phyloP scores from a whole-genome alignment of 2,888 invertebrate species.

The Heteropelma amictum region DNA sequence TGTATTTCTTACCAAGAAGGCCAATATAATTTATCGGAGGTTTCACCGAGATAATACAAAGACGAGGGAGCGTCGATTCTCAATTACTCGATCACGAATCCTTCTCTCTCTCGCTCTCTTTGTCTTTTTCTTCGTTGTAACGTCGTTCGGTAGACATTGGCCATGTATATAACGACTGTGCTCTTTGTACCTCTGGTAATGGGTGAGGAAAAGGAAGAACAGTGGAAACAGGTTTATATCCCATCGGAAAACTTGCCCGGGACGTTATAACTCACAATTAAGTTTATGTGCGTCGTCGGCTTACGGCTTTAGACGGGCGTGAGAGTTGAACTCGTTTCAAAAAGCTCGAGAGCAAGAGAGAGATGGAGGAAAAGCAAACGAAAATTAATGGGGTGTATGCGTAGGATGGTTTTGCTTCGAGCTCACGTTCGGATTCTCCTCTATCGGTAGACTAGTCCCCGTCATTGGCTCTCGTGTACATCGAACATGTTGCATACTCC shows the following conservation, averaged over 20 bases:
- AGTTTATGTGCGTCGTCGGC: constrained; percentile 53
- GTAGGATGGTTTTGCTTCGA: constrained; percentile 34
- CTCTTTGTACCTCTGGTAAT: background rate
- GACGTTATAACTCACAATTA: constrained; percentile 55
- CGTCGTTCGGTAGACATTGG: background rate
- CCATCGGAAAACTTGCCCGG: constrained; percentile 48
- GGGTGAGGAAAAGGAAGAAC: background rate
- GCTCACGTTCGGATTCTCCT: too few species aligned
- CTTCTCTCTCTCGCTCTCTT: background rate
- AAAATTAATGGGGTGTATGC: constrained; percentile 47
- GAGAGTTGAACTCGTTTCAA: constrained; percentile 17
- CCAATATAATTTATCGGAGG: constrained; percentile 53
- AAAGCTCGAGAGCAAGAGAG: constrained; percentile 16
- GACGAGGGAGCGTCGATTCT: constrained; percentile 46
- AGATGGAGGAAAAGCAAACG: background rate
- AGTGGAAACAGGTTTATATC: constrained; percentile 13
- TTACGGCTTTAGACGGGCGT: constrained; percentile 23
- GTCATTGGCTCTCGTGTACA: too few species aligned
- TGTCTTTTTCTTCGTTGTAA: background rate
- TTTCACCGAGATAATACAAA: constrained; percentile 37
- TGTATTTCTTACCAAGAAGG: constrained; percentile 21
- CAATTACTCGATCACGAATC: constrained; percentile 50
- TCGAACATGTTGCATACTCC: too few species aligned
- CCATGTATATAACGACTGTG: background rate
- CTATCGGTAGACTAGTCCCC: too few species aligned